Conservation (phyloP, 2,888 invertebrate genomes). For the Timema cristinae region DNA sequence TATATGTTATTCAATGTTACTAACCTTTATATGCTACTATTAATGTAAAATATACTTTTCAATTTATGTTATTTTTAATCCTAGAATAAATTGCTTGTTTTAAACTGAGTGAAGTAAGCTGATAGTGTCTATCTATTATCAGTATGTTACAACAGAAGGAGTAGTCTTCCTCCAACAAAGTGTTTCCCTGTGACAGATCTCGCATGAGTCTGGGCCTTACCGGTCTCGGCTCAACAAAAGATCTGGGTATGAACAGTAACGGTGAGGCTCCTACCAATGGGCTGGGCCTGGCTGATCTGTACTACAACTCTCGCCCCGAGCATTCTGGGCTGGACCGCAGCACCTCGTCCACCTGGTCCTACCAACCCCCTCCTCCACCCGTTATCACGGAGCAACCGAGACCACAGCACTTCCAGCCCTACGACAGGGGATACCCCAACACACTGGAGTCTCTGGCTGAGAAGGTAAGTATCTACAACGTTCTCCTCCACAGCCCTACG, state of each 20-base stretch:
- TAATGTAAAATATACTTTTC: neutral
- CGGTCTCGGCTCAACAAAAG: constrained; percentile 55
- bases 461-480: constrained; percentile 52
- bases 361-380: constrained; percentile 76
- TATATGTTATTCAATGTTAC: too few relatives aligned
- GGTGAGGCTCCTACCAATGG: constrained; percentile 28
- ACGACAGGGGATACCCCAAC: constrained; percentile 81
- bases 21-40: too few relatives aligned
- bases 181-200: constrained; percentile 24
- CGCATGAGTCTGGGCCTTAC: constrained; percentile 67
- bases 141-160: too few relatives aligned
- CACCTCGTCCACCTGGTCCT: constrained; percentile 51
- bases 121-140: neutral
- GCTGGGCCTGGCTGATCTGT: constrained; percentile 61
- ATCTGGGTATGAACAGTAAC: constrained; percentile 44
- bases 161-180: too few relatives aligned
- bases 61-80: neutral
- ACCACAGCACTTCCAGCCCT: constrained; percentile 79
- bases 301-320: constrained; percentile 68
- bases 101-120: neutral
- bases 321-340: constrained; percentile 45
- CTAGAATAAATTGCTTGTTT: neutral
- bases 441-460: constrained; percentile 88
- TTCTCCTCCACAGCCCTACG: too few relatives aligned
- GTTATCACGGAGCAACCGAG: constrained; percentile 91